phyloP scores from a whole-genome alignment of 1,140 invertebrate genomes.

The Anoplolepis gracilipes region DNA sequence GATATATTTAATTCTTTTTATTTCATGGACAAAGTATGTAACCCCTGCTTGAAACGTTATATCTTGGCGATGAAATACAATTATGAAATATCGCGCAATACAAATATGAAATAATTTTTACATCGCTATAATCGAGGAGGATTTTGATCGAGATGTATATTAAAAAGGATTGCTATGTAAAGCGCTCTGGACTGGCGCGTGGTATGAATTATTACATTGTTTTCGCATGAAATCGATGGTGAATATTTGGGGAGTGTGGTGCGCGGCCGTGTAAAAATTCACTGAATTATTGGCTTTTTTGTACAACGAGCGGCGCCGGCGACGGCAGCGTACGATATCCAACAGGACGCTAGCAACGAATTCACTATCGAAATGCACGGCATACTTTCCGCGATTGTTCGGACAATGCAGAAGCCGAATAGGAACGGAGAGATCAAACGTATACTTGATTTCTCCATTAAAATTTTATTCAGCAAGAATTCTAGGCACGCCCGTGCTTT shows the following conservation, averaged over 20 bases:
- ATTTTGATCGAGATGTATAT: conserved; percentile 56
- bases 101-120: conserved; percentile 35
- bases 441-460: conserved; percentile 71
- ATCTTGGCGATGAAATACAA: conserved; percentile 21
- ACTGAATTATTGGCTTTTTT: conserved; percentile 65
- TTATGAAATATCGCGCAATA: background rate
- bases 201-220: conserved; percentile 64
- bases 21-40: background rate
- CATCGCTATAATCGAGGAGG: conserved; percentile 36
- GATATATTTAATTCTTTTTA: background rate
- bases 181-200: conserved; percentile 19
- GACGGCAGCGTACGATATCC: conserved; percentile 31
- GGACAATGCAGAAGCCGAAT: conserved; percentile 13
- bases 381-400: conserved; percentile 69
- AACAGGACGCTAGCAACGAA: conserved; percentile 19
- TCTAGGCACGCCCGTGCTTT: conserved; percentile 26
- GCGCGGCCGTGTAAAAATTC: conserved; percentile 66
- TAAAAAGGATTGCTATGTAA: conserved; percentile 49
- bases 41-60: background rate
- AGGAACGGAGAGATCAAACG: conserved; percentile 61
- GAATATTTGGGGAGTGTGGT: conserved; percentile 52
- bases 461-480: conserved; percentile 63
- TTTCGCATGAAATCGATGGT: conserved; percentile 48
- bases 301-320: conserved; percentile 2
- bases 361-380: conserved; percentile 63